phyloP scores from a whole-genome alignment of 2,888 invertebrate genomes.

The Orthonevra nobilis region DNA sequence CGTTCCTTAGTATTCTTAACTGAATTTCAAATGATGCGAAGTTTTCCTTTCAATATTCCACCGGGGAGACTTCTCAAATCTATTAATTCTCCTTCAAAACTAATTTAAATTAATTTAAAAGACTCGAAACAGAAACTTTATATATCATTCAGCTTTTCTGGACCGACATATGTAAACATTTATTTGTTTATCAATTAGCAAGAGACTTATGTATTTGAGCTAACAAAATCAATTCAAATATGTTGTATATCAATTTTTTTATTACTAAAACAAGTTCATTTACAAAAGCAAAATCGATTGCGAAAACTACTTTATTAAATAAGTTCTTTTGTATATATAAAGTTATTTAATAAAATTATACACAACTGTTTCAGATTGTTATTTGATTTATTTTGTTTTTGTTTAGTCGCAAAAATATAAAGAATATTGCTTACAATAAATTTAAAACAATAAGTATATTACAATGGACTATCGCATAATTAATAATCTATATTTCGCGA shows the following conservation, averaged over 20 bases:
- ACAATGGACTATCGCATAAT: slow-evolving; percentile 54
- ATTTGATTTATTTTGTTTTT: slow-evolving; percentile 1
- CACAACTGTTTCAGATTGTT: no score
- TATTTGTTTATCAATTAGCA: slow-evolving; percentile 60
- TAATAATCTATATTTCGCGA: slow-evolving; percentile 51
- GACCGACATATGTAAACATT: slow-evolving; percentile 44
- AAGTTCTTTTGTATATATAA: no score
- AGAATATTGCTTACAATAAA: slow-evolving; percentile 46
- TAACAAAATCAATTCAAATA: slow-evolving; percentile 24
- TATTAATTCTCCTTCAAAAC: slow-evolving; percentile 31
- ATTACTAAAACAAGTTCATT: no score
- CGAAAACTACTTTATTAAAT: no score
- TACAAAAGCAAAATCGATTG: no score
- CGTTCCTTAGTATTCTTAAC: neutral
- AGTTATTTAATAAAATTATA: no score
- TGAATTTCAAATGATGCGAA: no score
- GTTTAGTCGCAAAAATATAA: slow-evolving; percentile 33
- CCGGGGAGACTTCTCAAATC: slow-evolving; percentile 16
- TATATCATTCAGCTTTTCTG: slow-evolving; percentile 58
- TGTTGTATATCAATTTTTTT: slow-evolving; percentile 49
- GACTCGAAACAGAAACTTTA: no score
- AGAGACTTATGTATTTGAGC: slow-evolving; percentile 58
- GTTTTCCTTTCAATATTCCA: slow-evolving; percentile 21
- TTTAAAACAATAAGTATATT: slow-evolving; percentile 59
- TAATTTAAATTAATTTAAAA: slow-evolving; percentile 9